These are phyloP conservation scores for Delia radicum DNA, from an alignment of 1,140 invertebrate genomes.

Conservation along the genomic window DNA sequence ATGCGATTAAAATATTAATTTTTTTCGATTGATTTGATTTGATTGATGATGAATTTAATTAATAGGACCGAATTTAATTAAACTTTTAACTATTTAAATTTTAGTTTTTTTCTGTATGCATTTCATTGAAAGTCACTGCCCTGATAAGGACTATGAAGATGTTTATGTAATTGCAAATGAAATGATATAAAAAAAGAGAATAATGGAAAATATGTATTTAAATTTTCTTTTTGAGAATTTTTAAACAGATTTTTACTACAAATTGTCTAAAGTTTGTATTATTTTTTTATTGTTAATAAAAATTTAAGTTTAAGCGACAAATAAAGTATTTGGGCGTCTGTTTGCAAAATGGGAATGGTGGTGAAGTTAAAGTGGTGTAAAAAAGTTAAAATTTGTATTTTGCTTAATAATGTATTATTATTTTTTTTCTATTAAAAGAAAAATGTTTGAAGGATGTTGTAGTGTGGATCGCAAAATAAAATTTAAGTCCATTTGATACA, in stretches of 20 bases:
- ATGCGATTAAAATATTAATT: no score
- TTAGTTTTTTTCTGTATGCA: no score
- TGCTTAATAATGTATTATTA: not conserved
- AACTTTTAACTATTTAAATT: no score
- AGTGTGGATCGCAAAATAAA: no score
- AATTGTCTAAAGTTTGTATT: not conserved
- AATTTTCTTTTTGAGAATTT: not conserved
- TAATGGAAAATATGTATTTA: not conserved
- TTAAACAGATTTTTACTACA: not conserved
- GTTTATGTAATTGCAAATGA: not conserved
- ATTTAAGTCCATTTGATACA: no score
- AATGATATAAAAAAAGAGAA: not conserved
- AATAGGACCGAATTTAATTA: no score
- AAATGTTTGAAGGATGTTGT: no score
- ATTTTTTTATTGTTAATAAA: not conserved
- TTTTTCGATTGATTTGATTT: no score
- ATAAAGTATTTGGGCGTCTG: not conserved
- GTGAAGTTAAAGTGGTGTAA: no score
- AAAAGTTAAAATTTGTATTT: not conserved
- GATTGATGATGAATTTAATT: no score
- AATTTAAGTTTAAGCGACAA: no score
- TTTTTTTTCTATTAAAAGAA: not conserved
- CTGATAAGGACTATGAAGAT: not conserved
- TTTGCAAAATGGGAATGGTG: not conserved
- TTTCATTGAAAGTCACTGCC: no score